Evolutionary conservation across 2,797 vertebrate species (phyloP).

Genomic region (Acomys russatus): DNA sequence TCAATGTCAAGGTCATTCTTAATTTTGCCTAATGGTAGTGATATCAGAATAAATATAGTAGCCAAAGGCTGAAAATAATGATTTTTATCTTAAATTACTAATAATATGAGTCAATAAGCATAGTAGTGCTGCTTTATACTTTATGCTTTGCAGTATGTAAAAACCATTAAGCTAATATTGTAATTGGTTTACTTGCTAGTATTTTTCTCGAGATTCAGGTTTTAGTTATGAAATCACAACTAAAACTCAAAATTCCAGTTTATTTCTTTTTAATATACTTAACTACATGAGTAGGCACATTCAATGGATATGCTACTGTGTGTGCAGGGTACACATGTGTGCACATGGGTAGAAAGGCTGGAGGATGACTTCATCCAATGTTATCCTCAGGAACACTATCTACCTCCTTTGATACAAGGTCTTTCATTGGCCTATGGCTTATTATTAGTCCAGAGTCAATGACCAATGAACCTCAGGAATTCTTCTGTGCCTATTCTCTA

Average conservation of each 20-base stretch:
- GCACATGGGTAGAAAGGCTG: neutral
- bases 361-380: neutral
- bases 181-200: neutral
- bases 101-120: neutral
- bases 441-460: neutral
- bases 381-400: neutral
- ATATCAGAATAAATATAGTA: neutral
- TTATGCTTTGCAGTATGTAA: neutral
- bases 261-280: neutral
- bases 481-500: neutral
- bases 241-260: neutral
- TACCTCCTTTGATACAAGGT: neutral
- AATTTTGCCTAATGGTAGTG: constrained; percentile 14
- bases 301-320: neutral
- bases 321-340: neutral
- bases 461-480: neutral
- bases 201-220: neutral
- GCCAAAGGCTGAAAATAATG: constrained; percentile 1
- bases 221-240: constrained; percentile 23
- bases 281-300: neutral
- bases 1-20: constrained; percentile 55
- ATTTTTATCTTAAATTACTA: constrained; percentile 43
- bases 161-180: neutral
- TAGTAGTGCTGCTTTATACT: neutral
- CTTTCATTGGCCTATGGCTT: neutral